Evolutionary conservation across 1,140 invertebrate genomes (phyloP).

Genomic region (Centruroides sculpturatus): DNA sequence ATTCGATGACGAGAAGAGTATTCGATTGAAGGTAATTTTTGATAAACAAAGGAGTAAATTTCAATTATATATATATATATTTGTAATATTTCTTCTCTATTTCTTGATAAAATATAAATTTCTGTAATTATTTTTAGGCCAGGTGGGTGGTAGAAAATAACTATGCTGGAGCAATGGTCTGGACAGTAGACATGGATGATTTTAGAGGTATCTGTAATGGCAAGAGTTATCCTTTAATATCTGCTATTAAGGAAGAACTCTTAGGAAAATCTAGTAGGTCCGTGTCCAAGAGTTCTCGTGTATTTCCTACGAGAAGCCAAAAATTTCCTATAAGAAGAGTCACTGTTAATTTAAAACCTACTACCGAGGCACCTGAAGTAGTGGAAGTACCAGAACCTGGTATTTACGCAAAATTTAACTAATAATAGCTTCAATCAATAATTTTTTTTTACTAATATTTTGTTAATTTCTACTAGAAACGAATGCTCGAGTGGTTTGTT

Average conservation of each 20-base stretch:
- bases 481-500: slow-evolving; percentile 58
- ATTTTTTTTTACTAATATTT: too few species aligned
- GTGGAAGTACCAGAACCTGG: too few species aligned
- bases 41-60: too few species aligned
- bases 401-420: too few species aligned
- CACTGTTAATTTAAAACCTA: too few species aligned
- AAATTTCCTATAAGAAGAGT: too few species aligned
- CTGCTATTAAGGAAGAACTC: slow-evolving; percentile 5
- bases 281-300: too few species aligned
- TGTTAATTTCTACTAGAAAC: not conserved
- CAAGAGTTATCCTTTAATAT: slow-evolving; percentile 14
- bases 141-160: slow-evolving; percentile 74
- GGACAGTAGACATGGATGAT: slow-evolving; percentile 45
- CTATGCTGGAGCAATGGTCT: slow-evolving; percentile 47
- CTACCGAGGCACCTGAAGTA: too few species aligned
- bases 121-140: slow-evolving; percentile 23
- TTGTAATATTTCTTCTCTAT: not conserved
- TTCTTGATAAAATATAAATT: not conserved
- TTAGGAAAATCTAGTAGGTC: not conserved
- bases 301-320: too few species aligned
- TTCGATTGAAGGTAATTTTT: slow-evolving; percentile 10
- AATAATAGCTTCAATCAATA: too few species aligned
- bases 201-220: slow-evolving; percentile 34
- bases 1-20: slow-evolving; percentile 29
- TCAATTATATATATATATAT: too few species aligned